A percentile compares a stretch with the other conserved stretches of the same genome.
Evolutionary conservation across 2,113 vertebrate genomes (phyloP).

Genomic region (Leuciscus idus): DNA sequence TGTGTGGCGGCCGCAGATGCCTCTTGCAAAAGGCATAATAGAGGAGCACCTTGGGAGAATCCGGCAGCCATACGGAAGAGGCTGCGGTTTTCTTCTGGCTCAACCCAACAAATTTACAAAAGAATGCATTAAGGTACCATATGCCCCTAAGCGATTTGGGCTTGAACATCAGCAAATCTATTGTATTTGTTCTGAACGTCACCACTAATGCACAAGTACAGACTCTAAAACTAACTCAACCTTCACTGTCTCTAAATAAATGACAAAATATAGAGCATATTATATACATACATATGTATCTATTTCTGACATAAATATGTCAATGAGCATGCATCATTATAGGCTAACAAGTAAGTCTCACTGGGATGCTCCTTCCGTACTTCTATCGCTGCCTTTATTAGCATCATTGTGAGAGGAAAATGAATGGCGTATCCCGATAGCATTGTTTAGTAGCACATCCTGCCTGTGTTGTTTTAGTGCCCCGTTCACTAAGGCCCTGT

Average conservation of each 20-base stretch:
- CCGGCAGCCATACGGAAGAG: constrained; percentile 47
- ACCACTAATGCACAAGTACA: constrained; percentile 39
- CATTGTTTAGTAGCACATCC: neutral
- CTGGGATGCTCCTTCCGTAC: constrained; percentile 37
- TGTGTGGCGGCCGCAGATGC: constrained; percentile 53
- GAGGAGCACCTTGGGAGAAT: constrained; percentile 59
- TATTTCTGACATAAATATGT: constrained; percentile 53
- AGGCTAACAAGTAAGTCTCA: constrained; percentile 48
- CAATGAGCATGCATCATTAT: constrained; percentile 48
- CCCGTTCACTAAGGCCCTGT: neutral
- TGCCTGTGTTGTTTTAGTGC: neutral
- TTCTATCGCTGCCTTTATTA: constrained; percentile 50
- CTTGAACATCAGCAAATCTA: constrained; percentile 39
- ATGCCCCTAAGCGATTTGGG: constrained; percentile 49
- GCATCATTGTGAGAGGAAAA: constrained; percentile 28
- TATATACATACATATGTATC: constrained; percentile 21
- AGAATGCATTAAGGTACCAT: constrained; percentile 48
- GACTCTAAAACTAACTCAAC: constrained; percentile 32
- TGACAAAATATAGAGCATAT: neutral
- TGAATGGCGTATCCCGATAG: neutral
- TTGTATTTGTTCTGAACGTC: constrained; percentile 44
- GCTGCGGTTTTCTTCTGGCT: constrained; percentile 50
- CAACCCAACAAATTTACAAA: constrained; percentile 53
- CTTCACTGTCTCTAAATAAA: neutral
- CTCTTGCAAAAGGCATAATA: constrained; percentile 59